Evolutionary conservation across 2,888 invertebrate genomes (phyloP).

Genomic region (Euclidia mi): DNA sequence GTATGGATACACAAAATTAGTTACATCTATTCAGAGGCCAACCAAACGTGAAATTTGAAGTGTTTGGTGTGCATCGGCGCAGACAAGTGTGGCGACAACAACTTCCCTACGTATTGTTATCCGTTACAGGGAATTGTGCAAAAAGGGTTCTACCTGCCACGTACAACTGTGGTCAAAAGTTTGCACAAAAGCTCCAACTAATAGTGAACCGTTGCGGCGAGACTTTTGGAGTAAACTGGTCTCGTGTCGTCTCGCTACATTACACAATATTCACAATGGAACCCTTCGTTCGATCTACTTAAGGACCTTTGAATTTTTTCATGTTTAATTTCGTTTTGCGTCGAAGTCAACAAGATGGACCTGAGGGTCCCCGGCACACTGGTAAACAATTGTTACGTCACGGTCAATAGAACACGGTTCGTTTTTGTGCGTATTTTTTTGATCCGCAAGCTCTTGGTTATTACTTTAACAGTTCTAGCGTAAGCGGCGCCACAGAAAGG

Average conservation of each 20-base stretch:
- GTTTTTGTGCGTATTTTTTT: conserved; percentile 78
- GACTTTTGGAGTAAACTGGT: conserved; percentile 71
- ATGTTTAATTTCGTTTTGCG: conserved; percentile 78
- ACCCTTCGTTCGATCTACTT: conserved; percentile 84
- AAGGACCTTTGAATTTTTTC: conserved; percentile 80
- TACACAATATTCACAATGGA: conserved; percentile 88
- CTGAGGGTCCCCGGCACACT: conserved; percentile 84
- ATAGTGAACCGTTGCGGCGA: conserved; percentile 42
- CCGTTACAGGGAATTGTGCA: conserved; percentile 86
- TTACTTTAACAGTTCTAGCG: conserved; percentile 69
- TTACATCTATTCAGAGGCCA: conserved; percentile 80
- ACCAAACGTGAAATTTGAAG: conserved; percentile 86
- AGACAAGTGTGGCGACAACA: conserved; percentile 86
- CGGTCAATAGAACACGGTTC: conserved; percentile 83
- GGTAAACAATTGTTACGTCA: conserved; percentile 89
- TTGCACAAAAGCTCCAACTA: conserved; percentile 43
- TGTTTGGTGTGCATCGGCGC: conserved; percentile 74
- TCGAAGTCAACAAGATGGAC: conserved; percentile 88
- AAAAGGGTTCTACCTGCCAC: conserved; percentile 87
- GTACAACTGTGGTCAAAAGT: conserved; percentile 64
- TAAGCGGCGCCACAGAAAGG: conserved; percentile 69
- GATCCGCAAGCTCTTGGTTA: conserved; percentile 64
- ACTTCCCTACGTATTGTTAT: conserved; percentile 71
- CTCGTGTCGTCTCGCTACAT: conserved; percentile 84
- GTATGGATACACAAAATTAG: conserved; percentile 82